Percentiles rank a stretch among this genome's conserved stretches.
phyloP scores from a whole-genome alignment of 2,113 vertebrate species.

The Tricholaema leucomelas region DNA sequence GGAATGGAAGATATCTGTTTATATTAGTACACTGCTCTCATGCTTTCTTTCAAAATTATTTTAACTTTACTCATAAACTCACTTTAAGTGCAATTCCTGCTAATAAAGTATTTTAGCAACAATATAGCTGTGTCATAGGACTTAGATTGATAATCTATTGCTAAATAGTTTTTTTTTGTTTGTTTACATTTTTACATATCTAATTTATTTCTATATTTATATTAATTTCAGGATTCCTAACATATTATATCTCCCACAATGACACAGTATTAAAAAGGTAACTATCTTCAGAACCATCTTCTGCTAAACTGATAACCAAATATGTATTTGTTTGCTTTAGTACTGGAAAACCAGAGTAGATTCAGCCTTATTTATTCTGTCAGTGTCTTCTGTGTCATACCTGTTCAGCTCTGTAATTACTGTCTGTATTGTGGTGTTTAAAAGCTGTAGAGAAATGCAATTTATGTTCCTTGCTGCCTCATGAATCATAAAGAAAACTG shows the following conservation, averaged over 20 bases:
- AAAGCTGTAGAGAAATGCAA: not conserved
- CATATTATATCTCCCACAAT: not conserved
- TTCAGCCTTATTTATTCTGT: not conserved
- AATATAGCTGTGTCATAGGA: not conserved
- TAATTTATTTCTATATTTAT: not conserved
- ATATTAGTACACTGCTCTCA: not conserved
- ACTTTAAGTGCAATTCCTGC: not conserved
- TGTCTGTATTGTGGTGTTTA: not conserved
- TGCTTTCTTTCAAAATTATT: not conserved
- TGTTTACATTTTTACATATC: not conserved
- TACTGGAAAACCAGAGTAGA: not conserved
- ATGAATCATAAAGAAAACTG: not conserved
- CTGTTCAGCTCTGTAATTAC: conserved; percentile 19
- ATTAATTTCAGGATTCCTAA: not conserved
- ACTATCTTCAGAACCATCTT: not conserved
- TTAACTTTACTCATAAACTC: not conserved
- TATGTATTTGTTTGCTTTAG: not conserved
- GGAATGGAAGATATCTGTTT: conserved; percentile 1
- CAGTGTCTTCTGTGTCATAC: not conserved
- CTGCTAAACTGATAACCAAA: not conserved
- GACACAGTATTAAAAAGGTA: not conserved
- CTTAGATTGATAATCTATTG: not conserved
- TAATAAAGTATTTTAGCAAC: conserved; percentile 14
- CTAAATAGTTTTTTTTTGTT: not conserved
- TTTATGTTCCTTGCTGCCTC: not conserved